Base-by-base conservation (phyloP, 2,888 invertebrate species). In the Abrostola triplasia region DNA sequence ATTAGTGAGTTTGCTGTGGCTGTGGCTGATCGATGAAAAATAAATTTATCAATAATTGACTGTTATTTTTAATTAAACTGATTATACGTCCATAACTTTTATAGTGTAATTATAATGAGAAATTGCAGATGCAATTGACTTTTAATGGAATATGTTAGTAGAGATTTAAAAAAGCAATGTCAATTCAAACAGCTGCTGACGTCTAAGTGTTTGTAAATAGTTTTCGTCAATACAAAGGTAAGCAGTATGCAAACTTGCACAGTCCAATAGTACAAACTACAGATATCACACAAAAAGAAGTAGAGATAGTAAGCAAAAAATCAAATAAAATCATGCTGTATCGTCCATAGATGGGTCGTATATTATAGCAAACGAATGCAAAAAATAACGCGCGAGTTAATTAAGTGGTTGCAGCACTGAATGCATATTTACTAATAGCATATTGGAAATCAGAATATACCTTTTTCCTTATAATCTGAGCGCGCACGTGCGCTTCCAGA, bases 401-500 rank as follows among this genome's bases (percentile, higher is more conserved):
- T 53, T 64, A 68, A 63, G 7, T 76, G 62, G 67, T 65, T 71
- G 63, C 70, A 80, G 76, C 57, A 74, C 67, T 64, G 51, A 76
- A 64, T 74, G 73, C 67, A 72, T 68, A 71, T 71, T 68, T 58
- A 75, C 59, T 74, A 77, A 73, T 57, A 79, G 72, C 75, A 64
- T 79, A 81, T 68, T 80, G 70, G 67, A 67, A 65, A 68, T 70
- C 56, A 54, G 59, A 67, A 71, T 70, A 96, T 84, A 98, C 97
- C 96, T 98, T 98, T 93, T 98, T 97, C 87, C 97, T 96, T 87
- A 99, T 99, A 88, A 99, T 96, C 91, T 99, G 98, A 35, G 99
- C 98, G 77, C 99, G 95, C 48, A 99, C 97, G 91, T 99, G 99
- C 64, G 99, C 99, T 92, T 99, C 99, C 81, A 99, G 98, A 83